phyloP scores from a whole-genome alignment of 53 echinoderm and acorn worm genomes.

The Echinometra lucunter region DNA sequence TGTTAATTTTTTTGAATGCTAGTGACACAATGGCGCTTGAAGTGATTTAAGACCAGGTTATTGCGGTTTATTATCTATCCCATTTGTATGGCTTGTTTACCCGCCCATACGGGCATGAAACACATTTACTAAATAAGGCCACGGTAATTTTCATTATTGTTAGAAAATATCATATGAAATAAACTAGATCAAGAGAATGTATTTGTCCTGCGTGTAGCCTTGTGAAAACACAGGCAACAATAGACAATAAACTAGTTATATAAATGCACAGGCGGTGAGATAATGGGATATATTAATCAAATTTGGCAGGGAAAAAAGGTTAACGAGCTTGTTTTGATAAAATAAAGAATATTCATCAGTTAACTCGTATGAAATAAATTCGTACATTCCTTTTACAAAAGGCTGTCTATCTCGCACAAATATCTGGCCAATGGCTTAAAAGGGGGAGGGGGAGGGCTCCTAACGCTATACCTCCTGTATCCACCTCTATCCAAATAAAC shows the following conservation, averaged over 20 bases:
- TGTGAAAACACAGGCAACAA: not conserved
- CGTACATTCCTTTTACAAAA: not conserved
- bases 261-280: not conserved
- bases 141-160: slow-evolving; percentile 35
- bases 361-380: not conserved
- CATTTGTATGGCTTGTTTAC: not conserved
- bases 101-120: not conserved
- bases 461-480: too few relatives aligned
- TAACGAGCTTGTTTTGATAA: slow-evolving; percentile 46
- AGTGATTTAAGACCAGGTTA: not conserved
- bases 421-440: not conserved
- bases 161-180: slow-evolving; percentile 9
- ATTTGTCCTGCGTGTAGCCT: not conserved
- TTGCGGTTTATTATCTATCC: too few relatives aligned
- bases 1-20: not conserved
- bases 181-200: slow-evolving; percentile 25
- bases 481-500: too few relatives aligned
- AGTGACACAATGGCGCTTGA: not conserved
- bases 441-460: not conserved
- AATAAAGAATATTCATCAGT: not conserved
- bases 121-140: not conserved
- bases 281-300: slow-evolving; percentile 47
- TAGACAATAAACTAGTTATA: not conserved
- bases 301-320: slow-evolving; percentile 25
- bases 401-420: not conserved